A percentile compares a stretch with the other conserved stretches of the same genome.
Conservation (phyloP, 1,140 invertebrate genomes). For the Fopius arisanus region DNA sequence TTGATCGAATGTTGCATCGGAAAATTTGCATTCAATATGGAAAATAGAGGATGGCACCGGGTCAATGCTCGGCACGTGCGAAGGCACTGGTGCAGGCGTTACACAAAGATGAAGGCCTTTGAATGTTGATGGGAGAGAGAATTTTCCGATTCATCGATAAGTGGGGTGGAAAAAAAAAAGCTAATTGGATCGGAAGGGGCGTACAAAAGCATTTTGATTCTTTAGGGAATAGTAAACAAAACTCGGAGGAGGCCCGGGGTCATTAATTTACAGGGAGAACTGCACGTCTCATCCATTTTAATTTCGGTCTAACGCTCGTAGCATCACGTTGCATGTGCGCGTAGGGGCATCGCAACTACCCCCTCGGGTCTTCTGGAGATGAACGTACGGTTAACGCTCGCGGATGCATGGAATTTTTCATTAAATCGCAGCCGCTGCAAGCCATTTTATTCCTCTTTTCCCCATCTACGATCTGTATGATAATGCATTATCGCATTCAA, state of each 20-base stretch:
- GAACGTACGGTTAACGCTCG: conserved; percentile 35
- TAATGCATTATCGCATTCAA: conserved; percentile 18
- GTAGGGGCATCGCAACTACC: conserved; percentile 22
- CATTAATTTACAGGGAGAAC: conserved; percentile 24
- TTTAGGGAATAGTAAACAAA: neutral
- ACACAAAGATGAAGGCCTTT: neutral
- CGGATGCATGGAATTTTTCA: conserved; percentile 36
- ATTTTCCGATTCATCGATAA: neutral
- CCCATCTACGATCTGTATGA: neutral
- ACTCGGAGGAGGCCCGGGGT: conserved; percentile 3
- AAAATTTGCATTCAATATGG: conserved; percentile 45
- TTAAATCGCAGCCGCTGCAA: conserved; percentile 31
- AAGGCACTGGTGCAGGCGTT: neutral
- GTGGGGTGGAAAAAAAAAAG: neutral
- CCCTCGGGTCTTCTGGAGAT: conserved; percentile 24
- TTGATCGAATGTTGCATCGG: conserved; percentile 44
- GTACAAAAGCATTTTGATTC: neutral
- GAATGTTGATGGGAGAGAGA: neutral
- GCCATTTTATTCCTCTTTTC: conserved; percentile 20
- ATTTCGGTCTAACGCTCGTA: conserved; percentile 29
- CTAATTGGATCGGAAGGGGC: neutral
- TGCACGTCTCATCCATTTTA: conserved; percentile 31
- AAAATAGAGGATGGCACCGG: conserved; percentile 23
- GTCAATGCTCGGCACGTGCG: conserved; percentile 33
- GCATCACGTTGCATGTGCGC: conserved; percentile 11